Base-by-base conservation (phyloP, 2,888 invertebrate species). In the Dynastes maya region DNA sequence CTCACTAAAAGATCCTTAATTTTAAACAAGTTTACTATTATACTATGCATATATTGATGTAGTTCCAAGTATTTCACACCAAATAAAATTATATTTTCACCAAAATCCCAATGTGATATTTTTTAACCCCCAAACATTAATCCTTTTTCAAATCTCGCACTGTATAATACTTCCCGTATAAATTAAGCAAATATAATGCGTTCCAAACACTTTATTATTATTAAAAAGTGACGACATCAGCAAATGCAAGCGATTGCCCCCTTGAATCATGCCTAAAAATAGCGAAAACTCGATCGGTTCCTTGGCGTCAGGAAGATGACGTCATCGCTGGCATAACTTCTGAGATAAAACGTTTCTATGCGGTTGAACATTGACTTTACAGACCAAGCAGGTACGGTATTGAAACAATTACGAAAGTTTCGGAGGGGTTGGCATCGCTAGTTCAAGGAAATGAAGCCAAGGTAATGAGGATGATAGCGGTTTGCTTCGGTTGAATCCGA, bases 31-130 rank as follows among this genome's bases (percentile, higher is more conserved):
- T 27, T 22, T 27, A 51, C 22, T 8, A 58, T 29, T 32, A 40
- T 32, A 22, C 22, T 37, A 37, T 37, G 32, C 32, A 37, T 37
- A 37, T 37, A n/a, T 72, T 72, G 72, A 72, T 72, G 72, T 72
- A 72, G 72, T 72, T 72, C 71, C n/a, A 40, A 22, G 55, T 72
- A 72, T 72, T 72, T 72, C 72, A 72, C 72, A 61, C 72, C 72
- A 72, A 72, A 72, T 72, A 72, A 72, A 72, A 72, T 29, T 72
- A 61, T 72, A 72, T 72, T 72, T 72, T 72, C 72, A 72, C 72
- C 72, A 72, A 72, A 32, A 11, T 72, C 13, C 9, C 22, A 4
- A 3, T 27, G 4, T 61, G 2, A 5, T 45, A 9, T 45, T 45
- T 45, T 53, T 53, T 53, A 16, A 53, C 6, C 53, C 53, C 22